phyloP scores from a whole-genome alignment of 1,140 invertebrate species.

The Copidosoma floridanum region DNA sequence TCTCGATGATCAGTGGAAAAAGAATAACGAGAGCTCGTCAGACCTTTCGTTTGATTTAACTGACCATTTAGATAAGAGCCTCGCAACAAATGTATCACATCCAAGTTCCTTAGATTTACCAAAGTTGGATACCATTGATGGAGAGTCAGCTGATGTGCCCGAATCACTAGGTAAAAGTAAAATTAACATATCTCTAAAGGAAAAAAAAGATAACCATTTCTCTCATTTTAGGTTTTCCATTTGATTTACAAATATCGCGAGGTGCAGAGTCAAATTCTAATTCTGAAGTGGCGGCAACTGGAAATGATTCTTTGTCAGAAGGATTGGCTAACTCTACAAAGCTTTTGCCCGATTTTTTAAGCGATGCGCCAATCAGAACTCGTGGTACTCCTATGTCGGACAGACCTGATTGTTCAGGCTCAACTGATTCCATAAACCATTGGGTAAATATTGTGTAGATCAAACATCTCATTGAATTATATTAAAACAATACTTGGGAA shows the following conservation, averaged over 20 bases:
- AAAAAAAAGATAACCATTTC: too few species aligned
- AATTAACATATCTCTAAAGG: too few species aligned
- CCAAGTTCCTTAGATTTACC: slow-evolving; percentile 43
- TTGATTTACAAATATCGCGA: slow-evolving; percentile 42
- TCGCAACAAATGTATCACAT: slow-evolving; percentile 31
- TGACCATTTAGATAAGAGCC: slow-evolving; percentile 35
- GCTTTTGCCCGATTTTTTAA: slow-evolving; percentile 71
- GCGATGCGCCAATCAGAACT: slow-evolving; percentile 67
- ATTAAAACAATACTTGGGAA: too few species aligned
- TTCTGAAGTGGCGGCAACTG: slow-evolving; percentile 21
- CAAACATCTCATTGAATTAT: too few species aligned
- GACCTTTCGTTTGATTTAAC: slow-evolving; percentile 47
- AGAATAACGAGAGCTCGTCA: slow-evolving; percentile 21
- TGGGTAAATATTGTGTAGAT: slow-evolving; percentile 41
- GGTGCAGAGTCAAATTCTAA: slow-evolving; percentile 34
- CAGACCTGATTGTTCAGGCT: slow-evolving; percentile 43
- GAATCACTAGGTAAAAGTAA: slow-evolving; percentile 40
- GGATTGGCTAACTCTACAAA: slow-evolving; percentile 56
- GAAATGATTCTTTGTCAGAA: slow-evolving; percentile 28
- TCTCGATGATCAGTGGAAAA: slow-evolving; percentile 34
- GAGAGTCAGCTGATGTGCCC: slow-evolving; percentile 30
- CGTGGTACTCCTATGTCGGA: slow-evolving; percentile 54
- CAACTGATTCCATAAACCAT: slow-evolving; percentile 45
- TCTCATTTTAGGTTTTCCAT: slow-evolving; percentile 42
- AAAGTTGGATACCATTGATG: slow-evolving; percentile 30